Base-by-base conservation (phyloP, 2,888 invertebrate species). In the Seira sanloemensis region DNA sequence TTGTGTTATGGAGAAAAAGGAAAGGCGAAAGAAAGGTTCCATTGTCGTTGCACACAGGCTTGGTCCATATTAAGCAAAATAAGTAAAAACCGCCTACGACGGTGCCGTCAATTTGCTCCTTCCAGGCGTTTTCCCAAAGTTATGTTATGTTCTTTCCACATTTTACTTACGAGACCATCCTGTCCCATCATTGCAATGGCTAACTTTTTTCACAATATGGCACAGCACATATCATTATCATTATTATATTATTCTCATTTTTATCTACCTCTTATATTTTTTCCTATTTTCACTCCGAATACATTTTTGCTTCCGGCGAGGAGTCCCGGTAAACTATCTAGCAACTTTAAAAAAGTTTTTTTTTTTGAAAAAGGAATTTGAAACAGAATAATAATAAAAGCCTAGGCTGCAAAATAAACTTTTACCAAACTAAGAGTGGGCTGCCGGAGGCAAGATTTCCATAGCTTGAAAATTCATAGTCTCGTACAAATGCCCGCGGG, bases 351-450 rank as follows among this genome's bases (percentile, higher is more conserved):
- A 71, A 78, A 58, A 37, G 68, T 82, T n/a, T n/a, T n/a, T n/a
- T n/a, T n/a, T n/a, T n/a, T n/a, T n/a, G n/a, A n/a, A n/a, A n/a
- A n/a, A n/a, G 77, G 72, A 77, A 72, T 82, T 81, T 81, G 71
- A 81, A 82, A 77, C 72, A 77, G 76, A 82, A 82, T 82, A 82
- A 82, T 82, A 82, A 82, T 82, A 82, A 82, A 82, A 82, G 82
- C 82, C 77, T 82, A 82, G 82, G 71, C 82, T 82, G 82, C 77
- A 82, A 82, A 82, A 82, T 82, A 82, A 82, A 82, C 82, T 82
- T 82, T 82, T 82, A 76, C 82, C 82, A 82, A 82, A 82, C 82
- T 82, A 82, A 82, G 69, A 82, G 82, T 77, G 72, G 12, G 7
- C 19, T 65, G 72, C 76, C 72, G 0, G 16, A n/a, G 77, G 82